Percentiles rank a stretch among this genome's conserved stretches.
These are phyloP conservation scores for Neostethus bicornis DNA, from an alignment of 2,797 vertebrate species.

Conservation along the genomic window DNA sequence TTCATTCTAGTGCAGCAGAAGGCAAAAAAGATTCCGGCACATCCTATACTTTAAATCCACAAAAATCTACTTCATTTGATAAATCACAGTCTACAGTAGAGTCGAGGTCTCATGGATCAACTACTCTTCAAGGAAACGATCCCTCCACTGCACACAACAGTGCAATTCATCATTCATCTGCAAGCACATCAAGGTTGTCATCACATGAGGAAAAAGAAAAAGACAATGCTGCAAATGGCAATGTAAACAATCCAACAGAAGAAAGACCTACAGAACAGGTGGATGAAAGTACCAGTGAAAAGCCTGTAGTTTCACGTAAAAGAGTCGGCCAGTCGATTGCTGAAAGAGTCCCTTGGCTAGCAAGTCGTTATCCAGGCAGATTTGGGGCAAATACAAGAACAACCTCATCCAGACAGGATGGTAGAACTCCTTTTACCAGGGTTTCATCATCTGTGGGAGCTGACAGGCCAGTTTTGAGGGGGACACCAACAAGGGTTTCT, in stretches of 20 bases:
- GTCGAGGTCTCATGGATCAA: slow-evolving; percentile 29
- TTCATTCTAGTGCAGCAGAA: slow-evolving; percentile 55
- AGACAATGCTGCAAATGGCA: slow-evolving; percentile 38
- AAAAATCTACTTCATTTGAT: slow-evolving; percentile 32
- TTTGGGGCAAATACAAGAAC: slow-evolving; percentile 40
- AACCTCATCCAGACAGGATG: slow-evolving; percentile 59
- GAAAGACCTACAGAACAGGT: slow-evolving; percentile 38
- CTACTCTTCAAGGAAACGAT: slow-evolving; percentile 13
- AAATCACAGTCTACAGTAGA: slow-evolving; percentile 33
- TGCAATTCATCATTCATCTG: slow-evolving; percentile 11
- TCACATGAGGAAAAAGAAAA: slow-evolving; percentile 31
- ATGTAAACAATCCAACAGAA: slow-evolving; percentile 55
- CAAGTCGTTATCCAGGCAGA: slow-evolving; percentile 61
- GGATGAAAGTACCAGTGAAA: slow-evolving; percentile 32
- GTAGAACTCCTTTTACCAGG: slow-evolving; percentile 65
- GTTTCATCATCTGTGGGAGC: slow-evolving; percentile 74
- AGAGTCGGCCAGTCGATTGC: slow-evolving; percentile 57
- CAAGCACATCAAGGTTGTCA: slow-evolving; percentile 26
- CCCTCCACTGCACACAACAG: slow-evolving; percentile 36
- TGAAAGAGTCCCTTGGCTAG: slow-evolving; percentile 58
- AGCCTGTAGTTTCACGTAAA: slow-evolving; percentile 46
- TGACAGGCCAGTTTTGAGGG: slow-evolving; percentile 58
- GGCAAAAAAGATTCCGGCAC: slow-evolving; percentile 42
- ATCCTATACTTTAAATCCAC: slow-evolving; percentile 28
- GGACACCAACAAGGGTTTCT: slow-evolving; percentile 59